These are phyloP conservation scores for Eira barbara DNA, from an alignment of 2,113 vertebrate genomes.

Conservation along the genomic window DNA sequence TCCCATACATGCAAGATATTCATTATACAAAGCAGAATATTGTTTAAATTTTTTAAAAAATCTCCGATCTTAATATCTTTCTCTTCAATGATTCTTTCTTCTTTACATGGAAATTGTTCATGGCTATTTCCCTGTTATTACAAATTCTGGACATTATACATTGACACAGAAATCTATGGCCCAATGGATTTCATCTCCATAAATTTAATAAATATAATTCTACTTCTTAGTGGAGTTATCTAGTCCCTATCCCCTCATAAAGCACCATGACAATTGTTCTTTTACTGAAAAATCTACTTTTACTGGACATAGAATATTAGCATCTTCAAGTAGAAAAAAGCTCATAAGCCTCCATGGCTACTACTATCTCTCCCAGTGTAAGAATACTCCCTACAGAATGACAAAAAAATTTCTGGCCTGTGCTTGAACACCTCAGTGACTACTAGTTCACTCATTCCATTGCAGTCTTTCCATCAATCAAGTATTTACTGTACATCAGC, in stretches of 20 bases:
- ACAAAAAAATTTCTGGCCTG: neutral
- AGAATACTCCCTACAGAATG: neutral
- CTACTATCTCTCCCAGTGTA: neutral
- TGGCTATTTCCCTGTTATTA: neutral
- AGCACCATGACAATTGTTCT: neutral
- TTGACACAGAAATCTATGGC: neutral
- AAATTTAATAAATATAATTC: neutral
- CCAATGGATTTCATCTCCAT: neutral
- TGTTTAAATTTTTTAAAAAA: neutral
- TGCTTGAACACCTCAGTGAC: neutral
- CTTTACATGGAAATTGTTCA: neutral
- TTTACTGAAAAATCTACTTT: neutral
- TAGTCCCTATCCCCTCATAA: neutral
- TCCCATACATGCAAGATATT: neutral
- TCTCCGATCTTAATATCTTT: neutral
- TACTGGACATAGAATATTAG: neutral
- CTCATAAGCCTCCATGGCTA: neutral
- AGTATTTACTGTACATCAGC: neutral
- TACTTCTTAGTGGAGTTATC: neutral
- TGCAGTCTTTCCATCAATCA: neutral
- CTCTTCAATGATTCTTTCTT: accelerated
- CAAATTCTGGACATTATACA: neutral
- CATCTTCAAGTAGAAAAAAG: neutral
- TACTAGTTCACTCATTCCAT: neutral
- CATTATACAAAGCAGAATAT: neutral